A percentile compares a stretch with the other conserved stretches of the same genome.
Evolutionary conservation across 2,113 vertebrate genomes (phyloP).

Genomic region (Ceyx cyanopectus): DNA sequence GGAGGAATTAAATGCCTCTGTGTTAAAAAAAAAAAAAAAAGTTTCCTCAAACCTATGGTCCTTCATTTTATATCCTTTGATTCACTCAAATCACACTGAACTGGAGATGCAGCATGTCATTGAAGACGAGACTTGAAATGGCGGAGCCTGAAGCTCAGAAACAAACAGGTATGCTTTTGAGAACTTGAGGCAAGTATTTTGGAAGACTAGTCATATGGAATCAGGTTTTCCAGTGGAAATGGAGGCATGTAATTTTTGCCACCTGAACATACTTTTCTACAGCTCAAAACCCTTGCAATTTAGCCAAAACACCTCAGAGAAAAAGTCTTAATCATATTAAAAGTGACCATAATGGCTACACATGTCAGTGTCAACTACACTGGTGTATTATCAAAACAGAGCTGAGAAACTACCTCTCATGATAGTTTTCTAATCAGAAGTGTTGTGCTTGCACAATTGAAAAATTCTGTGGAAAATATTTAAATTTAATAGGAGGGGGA

Average conservation of each 20-base stretch:
- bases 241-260: neutral
- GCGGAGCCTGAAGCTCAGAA: neutral
- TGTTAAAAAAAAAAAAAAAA: neutral
- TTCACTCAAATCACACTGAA: neutral
- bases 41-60: neutral
- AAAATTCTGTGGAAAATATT: neutral
- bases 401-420: neutral
- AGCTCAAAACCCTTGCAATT: neutral
- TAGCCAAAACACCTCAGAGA: neutral
- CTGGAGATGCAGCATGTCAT: neutral
- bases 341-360: neutral
- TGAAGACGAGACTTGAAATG: neutral
- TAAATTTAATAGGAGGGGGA: neutral
- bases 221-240: neutral
- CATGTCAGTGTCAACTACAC: neutral
- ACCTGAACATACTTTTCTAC: neutral
- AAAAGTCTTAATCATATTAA: neutral
- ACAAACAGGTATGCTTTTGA: neutral
- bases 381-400: neutral
- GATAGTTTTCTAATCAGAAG: neutral
- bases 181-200: neutral
- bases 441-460: neutral
- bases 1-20: neutral
- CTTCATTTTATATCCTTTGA: neutral
- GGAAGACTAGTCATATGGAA: neutral